phyloP scores from a whole-genome alignment of 1,140 invertebrate species.

The Venustaconcha ellipsiformis region DNA sequence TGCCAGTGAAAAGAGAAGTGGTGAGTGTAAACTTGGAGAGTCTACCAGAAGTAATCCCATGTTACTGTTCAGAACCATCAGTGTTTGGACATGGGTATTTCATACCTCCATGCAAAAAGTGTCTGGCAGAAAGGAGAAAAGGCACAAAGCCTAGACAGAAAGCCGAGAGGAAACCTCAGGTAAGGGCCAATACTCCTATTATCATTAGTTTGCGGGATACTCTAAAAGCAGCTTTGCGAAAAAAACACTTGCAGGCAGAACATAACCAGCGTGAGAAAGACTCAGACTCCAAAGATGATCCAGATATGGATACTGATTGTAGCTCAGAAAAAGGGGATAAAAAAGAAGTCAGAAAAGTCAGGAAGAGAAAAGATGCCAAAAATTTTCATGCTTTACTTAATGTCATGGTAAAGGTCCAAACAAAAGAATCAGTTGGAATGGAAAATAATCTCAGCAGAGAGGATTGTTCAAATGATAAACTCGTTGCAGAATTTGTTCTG shows the following conservation, averaged over 20 bases:
- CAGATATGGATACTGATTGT: slow-evolving; percentile 26
- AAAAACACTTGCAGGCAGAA: slow-evolving; percentile 47
- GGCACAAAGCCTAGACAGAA: slow-evolving; percentile 44
- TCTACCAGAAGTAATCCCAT: slow-evolving; percentile 53
- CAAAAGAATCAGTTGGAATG: slow-evolving; percentile 12
- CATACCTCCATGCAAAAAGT: slow-evolving; percentile 58
- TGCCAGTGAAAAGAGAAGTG: slow-evolving; percentile 49
- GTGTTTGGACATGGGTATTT: slow-evolving; percentile 41
- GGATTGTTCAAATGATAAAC: slow-evolving; percentile 38
- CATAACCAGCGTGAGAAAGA: slow-evolving; percentile 19
- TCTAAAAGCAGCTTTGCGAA: slow-evolving; percentile 48
- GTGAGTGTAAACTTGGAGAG: slow-evolving; percentile 57
- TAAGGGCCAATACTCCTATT: slow-evolving; percentile 61
- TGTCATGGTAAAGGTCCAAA: slow-evolving; percentile 63
- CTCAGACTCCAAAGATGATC: slow-evolving; percentile 15
- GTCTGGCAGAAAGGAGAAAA: slow-evolving; percentile 52
- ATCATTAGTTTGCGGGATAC: slow-evolving; percentile 64
- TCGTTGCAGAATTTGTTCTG: slow-evolving; percentile 48
- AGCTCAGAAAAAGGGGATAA: slow-evolving; percentile 26
- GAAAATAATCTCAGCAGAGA: slow-evolving; percentile 16
- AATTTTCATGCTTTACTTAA: slow-evolving; percentile 63
- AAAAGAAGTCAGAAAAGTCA: slow-evolving; percentile 2
- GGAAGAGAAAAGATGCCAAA: slow-evolving; percentile 50
- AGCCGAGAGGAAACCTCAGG: slow-evolving; percentile 32
- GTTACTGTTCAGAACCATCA: slow-evolving; percentile 21